Percentiles rank a stretch among this genome's conserved stretches.
Evolutionary conservation across 2,113 vertebrate species (phyloP).

Genomic region (Oostethus manadensis): DNA sequence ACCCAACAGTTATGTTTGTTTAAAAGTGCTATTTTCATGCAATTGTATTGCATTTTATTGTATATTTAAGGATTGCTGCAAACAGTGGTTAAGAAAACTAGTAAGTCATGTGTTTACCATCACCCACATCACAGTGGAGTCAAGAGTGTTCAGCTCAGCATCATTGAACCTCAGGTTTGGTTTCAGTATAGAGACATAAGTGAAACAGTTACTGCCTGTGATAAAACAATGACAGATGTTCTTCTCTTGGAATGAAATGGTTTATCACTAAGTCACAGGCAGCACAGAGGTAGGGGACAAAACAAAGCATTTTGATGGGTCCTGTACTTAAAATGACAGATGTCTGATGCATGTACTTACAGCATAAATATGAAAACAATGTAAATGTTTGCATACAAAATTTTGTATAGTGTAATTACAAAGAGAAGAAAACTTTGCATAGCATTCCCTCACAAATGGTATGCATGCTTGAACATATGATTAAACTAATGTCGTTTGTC

Average conservation of each 20-base stretch:
- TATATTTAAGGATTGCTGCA: too few relatives aligned
- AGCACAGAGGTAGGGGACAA: constrained; percentile 4
- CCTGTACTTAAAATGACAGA: constrained; percentile 10
- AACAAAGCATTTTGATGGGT: constrained; percentile 22
- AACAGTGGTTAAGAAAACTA: too few relatives aligned
- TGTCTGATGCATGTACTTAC: background rate
- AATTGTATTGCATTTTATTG: too few relatives aligned
- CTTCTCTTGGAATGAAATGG: constrained; percentile 18
- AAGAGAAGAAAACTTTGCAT: background rate
- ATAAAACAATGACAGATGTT: constrained; percentile 19
- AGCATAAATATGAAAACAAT: background rate
- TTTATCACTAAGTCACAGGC: background rate
- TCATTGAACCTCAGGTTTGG: background rate
- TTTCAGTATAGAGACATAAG: background rate
- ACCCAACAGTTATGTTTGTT: too few relatives aligned
- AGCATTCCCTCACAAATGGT: constrained; percentile 1
- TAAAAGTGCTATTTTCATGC: too few relatives aligned
- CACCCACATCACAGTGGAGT: background rate
- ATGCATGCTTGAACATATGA: constrained; percentile 21
- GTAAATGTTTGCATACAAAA: background rate
- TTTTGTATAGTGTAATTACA: background rate
- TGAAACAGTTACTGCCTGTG: constrained; percentile 14
- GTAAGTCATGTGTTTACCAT: background rate
- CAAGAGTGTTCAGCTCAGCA: background rate
- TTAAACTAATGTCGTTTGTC: constrained; percentile 17